Evolutionary conservation across 2,113 vertebrate genomes (phyloP), one percentile per base, ranked within the genome.

Genomic region (Corythaeola cristata): DNA sequence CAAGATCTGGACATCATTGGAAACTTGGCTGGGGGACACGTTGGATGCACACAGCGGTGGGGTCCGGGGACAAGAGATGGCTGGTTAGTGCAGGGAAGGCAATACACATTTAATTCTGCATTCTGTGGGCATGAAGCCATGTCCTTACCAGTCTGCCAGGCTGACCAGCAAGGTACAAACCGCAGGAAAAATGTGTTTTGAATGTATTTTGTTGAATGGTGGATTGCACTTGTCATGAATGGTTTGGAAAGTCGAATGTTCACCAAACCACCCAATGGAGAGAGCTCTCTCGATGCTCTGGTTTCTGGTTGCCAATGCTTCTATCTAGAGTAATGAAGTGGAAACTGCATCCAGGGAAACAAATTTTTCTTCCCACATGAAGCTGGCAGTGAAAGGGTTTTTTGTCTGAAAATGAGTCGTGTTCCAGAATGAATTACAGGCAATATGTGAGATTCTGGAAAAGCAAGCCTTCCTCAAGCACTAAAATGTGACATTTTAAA

Each of bases 11-110:
- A 3, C 28, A 4, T 52, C 59, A 4, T 52, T 18, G 13, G n/a
- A 35, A 17, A 8, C 66, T 12, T 2, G 5, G 3, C n/a, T 33
- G 39, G 22, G 47, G 67, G 28, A 16, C 15, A 3, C 0, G 0
- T 49, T 24, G 24, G 22, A 5, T 16, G 45, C 17, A 9, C 59
- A 20, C 8, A 11, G 63, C 0, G 0, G 21, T 11, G 10, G 75
- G n/a, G 10, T 15, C 12, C 35, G 75, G 44, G 78, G 56, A 23
- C 1, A 2, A 67, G 62, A 24, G 41, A 2, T 55, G 37, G 15
- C 32, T 33, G 69, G 10, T 58, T 60, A 10, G 27, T n/a, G 41
- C 24, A 28, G 47, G 14, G 33, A 85, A 22, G 33, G 53, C 13
- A 23, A 14, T 4, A 9, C 35, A 23, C 12, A 2, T 50, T 28